Evolutionary conservation across 1,140 invertebrate genomes (phyloP), one percentile per base, ranked within the genome.

Genomic region (Notospermus geniculatus): DNA sequence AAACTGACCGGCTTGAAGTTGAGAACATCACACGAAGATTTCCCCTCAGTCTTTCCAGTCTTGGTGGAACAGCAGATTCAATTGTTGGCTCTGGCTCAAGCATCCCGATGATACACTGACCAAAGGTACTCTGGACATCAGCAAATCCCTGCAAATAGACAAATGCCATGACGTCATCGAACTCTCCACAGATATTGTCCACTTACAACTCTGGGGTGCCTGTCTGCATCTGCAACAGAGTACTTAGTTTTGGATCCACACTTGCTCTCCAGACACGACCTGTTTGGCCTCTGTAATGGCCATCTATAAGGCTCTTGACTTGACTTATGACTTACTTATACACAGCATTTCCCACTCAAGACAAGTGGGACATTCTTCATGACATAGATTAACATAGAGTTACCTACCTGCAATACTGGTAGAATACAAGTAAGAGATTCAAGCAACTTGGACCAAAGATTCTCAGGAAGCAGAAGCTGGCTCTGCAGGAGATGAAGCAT

Each of bases 41-140:
- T 25, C 74, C 76, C 32, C 76, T 58, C 1, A 78, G 57, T 52
- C 73, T 75, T 54, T 78, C 74, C 30, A 71, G 30, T 19, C 66
- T 45, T 43, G 72, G 60, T 7, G 76, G 57, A 30, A 66, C 62
- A 55, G 67, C 66, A 1, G 54, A 32, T 19, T 55, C 41, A 0
- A 59, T 62, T 13, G 57, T 45, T 1, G 65, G 60, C n/a, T 62
- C 46, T 2, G 74, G 70, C 43, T 78, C 74, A 36, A 71, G 59
- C 66, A 76, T 66, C 2, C 62, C 61, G 57, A 74, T 59, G 4
- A 78, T 52, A n/a, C 68, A 65, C 7, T 71, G 67, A 13, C 75
- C 76, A 22, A 78, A 63, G 1, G 65, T 62, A 17, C 65, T 71
- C 5, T 57, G 66, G 45, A 67, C 60, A 41, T 74, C 71, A 27